Conservation (phyloP, 2,113 vertebrate genomes). For the Chaetops frenatus region DNA sequence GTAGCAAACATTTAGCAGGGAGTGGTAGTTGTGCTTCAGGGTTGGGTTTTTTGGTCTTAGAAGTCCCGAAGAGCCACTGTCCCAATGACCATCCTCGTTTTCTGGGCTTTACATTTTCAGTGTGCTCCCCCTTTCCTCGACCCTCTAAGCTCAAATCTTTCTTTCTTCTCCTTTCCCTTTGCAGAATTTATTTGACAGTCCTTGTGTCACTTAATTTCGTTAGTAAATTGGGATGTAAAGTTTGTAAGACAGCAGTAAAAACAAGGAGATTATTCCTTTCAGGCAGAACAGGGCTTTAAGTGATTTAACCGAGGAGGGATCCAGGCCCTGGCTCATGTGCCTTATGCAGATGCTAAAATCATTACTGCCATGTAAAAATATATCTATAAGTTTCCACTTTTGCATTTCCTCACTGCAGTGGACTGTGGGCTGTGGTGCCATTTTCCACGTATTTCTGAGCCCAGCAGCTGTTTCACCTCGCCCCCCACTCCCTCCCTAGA, state of each 20-base stretch:
- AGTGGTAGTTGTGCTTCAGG: background rate
- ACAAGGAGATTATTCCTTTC: constrained; percentile 38
- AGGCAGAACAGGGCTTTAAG: background rate
- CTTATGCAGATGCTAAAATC: constrained; percentile 51
- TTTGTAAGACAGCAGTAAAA: constrained; percentile 51
- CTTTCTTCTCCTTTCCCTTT: background rate
- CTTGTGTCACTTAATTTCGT: constrained; percentile 18
- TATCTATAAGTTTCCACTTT: background rate
- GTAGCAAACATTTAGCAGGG: background rate
- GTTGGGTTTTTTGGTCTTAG: background rate
- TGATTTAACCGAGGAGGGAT: background rate
- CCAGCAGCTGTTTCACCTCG: background rate
- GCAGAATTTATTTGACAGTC: constrained; percentile 2
- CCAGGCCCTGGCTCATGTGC: background rate
- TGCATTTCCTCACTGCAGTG: background rate
- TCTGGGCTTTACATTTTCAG: background rate
- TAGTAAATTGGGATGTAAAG: constrained; percentile 38
- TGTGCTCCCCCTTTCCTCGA: background rate
- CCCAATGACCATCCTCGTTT: background rate
- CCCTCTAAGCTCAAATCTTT: background rate
- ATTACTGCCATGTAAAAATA: constrained; percentile 44
- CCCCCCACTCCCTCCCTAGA: background rate
- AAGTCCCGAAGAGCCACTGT: background rate
- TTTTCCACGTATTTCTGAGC: background rate
- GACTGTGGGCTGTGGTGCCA: background rate